phyloP scores from a whole-genome alignment of 1,140 invertebrate species.

The Acyrthosiphon pisum region DNA sequence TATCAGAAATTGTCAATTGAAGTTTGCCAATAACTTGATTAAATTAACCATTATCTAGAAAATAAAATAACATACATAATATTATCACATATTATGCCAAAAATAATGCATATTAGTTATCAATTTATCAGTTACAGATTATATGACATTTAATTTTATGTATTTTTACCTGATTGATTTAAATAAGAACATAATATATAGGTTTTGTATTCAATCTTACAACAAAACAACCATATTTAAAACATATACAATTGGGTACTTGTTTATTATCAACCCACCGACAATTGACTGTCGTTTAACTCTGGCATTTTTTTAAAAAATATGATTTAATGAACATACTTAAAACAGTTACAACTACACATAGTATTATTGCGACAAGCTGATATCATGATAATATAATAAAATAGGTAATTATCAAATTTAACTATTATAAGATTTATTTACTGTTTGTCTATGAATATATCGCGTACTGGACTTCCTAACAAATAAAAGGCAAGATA shows the following conservation, averaged over 20 bases:
- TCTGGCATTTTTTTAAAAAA: too few relatives aligned
- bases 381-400: not conserved
- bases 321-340: not conserved
- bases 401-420: not conserved
- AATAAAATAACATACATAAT: not conserved
- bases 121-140: not conserved
- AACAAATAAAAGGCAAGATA: too few relatives aligned
- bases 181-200: too few relatives aligned
- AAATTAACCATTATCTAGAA: constrained; percentile 29
- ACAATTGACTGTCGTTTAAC: too few relatives aligned
- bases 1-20: not conserved
- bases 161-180: not conserved
- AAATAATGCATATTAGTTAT: not conserved
- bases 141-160: not conserved
- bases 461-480: not conserved
- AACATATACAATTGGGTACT: too few relatives aligned
- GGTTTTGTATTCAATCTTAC: too few relatives aligned
- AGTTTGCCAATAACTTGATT: not conserved
- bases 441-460: not conserved
- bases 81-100: not conserved
- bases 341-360: not conserved
- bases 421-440: not conserved
- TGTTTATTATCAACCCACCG: too few relatives aligned
- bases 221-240: too few relatives aligned
- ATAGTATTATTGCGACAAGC: not conserved